phyloP scores from a whole-genome alignment of 1,140 invertebrate species.

The Drosophila novamexicana region DNA sequence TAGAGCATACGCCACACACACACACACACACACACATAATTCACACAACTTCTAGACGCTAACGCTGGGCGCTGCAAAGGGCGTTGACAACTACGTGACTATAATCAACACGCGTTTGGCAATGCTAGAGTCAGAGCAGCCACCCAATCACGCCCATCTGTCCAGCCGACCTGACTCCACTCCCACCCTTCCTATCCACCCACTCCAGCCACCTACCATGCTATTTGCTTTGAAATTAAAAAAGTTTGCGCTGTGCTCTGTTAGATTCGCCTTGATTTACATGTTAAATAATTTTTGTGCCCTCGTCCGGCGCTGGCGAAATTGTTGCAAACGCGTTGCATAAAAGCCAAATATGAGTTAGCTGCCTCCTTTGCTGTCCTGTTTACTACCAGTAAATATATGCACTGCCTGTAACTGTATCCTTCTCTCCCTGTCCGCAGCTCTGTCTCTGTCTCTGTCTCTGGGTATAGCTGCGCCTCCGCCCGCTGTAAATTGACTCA shows the following conservation, averaged over 20 bases:
- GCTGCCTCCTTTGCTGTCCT: constrained; percentile 22
- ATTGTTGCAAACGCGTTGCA: constrained; percentile 67
- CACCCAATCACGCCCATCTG: constrained; percentile 9
- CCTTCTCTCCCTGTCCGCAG: neutral
- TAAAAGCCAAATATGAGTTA: constrained; percentile 73
- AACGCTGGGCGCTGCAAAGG: constrained; percentile 33
- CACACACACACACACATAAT: constrained; percentile 52
- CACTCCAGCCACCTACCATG: constrained; percentile 10
- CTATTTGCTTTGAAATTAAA: constrained; percentile 82
- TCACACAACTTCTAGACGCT: constrained; percentile 40
- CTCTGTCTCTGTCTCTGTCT: neutral
- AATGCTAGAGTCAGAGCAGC: constrained; percentile 43
- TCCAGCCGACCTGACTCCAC: constrained; percentile 34
- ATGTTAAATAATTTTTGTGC: constrained; percentile 77
- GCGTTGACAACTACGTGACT: constrained; percentile 77
- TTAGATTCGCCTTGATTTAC: constrained; percentile 79
- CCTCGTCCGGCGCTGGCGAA: constrained; percentile 38
- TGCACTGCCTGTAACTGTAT: constrained; percentile 27
- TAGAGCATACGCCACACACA: constrained; percentile 1
- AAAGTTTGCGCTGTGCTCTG: constrained; percentile 72
- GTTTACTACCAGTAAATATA: constrained; percentile 59
- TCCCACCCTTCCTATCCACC: neutral
- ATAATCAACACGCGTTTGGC: constrained; percentile 70
- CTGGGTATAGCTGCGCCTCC: neutral
- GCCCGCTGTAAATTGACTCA: constrained; percentile 39